phyloP scores from a whole-genome alignment of 2,113 vertebrate species.

The Jacana jacana region DNA sequence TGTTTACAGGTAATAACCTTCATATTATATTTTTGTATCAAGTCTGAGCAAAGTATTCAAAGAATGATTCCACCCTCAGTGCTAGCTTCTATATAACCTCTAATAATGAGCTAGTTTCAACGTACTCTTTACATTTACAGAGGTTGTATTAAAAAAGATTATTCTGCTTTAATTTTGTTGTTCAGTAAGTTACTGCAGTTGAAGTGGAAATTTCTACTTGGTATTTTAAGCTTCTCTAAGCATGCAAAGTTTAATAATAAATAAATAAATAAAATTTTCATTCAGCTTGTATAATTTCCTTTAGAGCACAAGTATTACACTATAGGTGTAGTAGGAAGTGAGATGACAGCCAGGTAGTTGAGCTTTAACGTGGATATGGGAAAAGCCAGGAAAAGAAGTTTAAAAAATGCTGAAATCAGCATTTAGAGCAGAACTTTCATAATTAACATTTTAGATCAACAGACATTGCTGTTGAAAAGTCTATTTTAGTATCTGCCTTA shows the following conservation, averaged over 20 bases:
- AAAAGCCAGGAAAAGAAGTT: not conserved
- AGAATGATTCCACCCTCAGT: slow-evolving; percentile 17
- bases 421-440: not conserved
- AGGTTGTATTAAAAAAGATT: not conserved
- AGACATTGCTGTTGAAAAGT: not conserved
- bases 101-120: slow-evolving; percentile 30
- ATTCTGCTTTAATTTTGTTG: not conserved
- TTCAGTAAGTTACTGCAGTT: not conserved
- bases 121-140: slow-evolving; percentile 8
- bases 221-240: not conserved
- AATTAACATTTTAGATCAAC: not conserved
- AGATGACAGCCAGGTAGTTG: not conserved
- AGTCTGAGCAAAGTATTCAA: slow-evolving; percentile 13
- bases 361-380: not conserved
- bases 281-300: not conserved
- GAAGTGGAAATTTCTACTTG: not conserved
- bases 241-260: not conserved
- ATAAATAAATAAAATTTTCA: not conserved
- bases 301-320: not conserved
- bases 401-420: not conserved
- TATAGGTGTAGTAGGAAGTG: not conserved
- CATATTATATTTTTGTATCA: not conserved
- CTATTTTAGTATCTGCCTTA: not conserved
- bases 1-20: not conserved
- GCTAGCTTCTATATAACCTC: not conserved